Conservation (phyloP, 2,888 invertebrate genomes). For the Brachyptera putata region DNA sequence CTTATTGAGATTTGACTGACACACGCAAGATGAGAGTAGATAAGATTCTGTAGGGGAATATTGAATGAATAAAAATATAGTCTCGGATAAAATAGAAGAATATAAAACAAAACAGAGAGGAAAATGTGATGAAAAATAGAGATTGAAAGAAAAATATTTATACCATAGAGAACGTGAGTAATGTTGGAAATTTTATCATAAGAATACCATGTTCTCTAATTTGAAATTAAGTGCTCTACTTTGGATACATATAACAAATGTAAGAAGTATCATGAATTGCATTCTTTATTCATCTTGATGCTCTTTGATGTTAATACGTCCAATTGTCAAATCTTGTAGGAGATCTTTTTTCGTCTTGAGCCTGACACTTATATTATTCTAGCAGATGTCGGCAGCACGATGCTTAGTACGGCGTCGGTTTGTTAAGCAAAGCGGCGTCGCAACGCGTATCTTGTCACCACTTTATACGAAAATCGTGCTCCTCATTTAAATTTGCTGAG, state of each 20-base stretch:
- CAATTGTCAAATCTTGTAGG: no score
- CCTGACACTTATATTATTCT: no score
- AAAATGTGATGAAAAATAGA: not conserved
- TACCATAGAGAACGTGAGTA: no score
- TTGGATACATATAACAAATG: no score
- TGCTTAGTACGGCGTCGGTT: not conserved
- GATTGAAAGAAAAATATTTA: not conserved
- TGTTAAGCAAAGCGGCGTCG: not conserved
- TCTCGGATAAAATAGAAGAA: not conserved
- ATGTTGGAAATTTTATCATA: no score
- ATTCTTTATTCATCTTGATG: no score
- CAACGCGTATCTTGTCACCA: constrained; percentile 7
- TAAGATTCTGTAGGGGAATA: not conserved
- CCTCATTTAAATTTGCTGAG: not conserved
- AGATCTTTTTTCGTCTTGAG: no score
- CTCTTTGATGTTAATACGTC: no score
- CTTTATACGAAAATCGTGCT: constrained; percentile 1
- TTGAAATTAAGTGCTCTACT: no score
- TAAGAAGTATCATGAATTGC: no score
- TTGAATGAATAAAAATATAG: not conserved
- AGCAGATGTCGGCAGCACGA: not conserved
- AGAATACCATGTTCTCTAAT: no score
- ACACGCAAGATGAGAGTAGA: not conserved
- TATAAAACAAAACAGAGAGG: not conserved
- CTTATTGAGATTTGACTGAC: not conserved